phyloP scores from a whole-genome alignment of 1,140 invertebrate genomes.

The Mactra quadrangularis region DNA sequence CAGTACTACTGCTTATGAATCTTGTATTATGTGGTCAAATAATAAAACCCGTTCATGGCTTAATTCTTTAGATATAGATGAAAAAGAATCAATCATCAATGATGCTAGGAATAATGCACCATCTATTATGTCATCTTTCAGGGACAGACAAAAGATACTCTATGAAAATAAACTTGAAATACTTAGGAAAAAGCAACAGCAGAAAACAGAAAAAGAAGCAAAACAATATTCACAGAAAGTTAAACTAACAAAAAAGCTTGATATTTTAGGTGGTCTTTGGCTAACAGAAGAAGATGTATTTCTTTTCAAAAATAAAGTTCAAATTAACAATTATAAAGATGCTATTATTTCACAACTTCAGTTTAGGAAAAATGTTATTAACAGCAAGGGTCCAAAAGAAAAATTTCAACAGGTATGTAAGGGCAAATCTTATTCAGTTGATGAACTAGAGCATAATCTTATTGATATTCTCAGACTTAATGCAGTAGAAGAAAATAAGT shows the following conservation, averaged over 20 bases:
- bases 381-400: not conserved
- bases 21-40: constrained; percentile 11
- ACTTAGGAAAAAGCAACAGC: not conserved
- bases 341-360: not conserved
- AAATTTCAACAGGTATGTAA: not conserved
- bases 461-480: not conserved
- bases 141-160: not conserved
- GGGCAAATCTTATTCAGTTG: not conserved
- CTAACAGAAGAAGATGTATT: no score
- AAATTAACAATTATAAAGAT: not conserved
- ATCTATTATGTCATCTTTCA: not conserved
- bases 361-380: not conserved
- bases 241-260: not conserved
- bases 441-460: not conserved
- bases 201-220: not conserved
- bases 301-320: no score
- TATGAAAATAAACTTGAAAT: not conserved
- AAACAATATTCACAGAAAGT: not conserved
- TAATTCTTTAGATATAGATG: not conserved
- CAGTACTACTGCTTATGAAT: not conserved
- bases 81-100: not conserved
- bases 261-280: not conserved
- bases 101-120: not conserved
- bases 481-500: not conserved
- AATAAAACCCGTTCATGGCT: constrained; percentile 20